Evolutionary conservation across 2,888 invertebrate genomes (phyloP).

Genomic region (Polydrusus pterygomalis): DNA sequence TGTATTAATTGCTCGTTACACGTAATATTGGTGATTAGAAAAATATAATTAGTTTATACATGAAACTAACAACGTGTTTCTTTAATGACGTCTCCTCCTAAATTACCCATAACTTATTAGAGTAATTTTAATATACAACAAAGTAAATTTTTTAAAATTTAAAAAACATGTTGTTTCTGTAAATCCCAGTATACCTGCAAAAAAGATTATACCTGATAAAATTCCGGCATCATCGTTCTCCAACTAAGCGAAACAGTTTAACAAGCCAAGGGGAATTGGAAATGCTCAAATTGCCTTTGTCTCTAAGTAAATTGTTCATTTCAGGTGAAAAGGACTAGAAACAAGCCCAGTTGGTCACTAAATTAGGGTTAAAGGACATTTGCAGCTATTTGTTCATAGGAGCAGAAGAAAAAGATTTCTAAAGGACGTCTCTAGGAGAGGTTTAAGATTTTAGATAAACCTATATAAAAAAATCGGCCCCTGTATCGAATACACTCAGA

Average conservation of each 20-base stretch:
- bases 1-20: no score
- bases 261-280: conserved; percentile 7
- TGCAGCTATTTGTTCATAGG: conserved; percentile 2
- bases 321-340: conserved; percentile 23
- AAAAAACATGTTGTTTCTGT: no score
- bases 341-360: conserved; percentile 20
- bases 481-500: background rate
- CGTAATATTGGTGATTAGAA: no score
- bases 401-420: background rate
- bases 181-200: background rate
- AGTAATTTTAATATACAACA: no score
- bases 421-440: background rate
- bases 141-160: no score
- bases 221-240: background rate
- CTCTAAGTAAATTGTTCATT: conserved; percentile 31
- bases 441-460: background rate
- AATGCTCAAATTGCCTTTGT: conserved; percentile 20
- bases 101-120: no score
- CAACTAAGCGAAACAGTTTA: conserved; percentile 27
- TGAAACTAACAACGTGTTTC: no score
- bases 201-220: background rate
- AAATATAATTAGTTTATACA: no score
- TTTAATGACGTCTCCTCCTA: no score
- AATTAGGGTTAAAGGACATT: conserved; percentile 21
- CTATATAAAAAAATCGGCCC: background rate